Base-by-base conservation (phyloP, 1,140 invertebrate genomes). In the Laodelphax striatellus region DNA sequence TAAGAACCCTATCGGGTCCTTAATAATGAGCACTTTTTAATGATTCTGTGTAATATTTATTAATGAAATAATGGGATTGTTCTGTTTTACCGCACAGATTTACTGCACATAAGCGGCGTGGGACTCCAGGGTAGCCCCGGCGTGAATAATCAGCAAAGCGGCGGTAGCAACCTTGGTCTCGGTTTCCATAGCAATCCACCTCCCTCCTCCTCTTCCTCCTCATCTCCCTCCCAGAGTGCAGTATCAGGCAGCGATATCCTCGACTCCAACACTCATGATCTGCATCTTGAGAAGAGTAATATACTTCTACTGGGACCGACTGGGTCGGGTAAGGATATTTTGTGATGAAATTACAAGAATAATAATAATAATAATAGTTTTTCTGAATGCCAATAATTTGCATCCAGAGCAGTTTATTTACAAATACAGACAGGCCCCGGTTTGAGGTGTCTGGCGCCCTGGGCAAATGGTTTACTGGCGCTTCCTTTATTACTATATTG, bases 261-360 rank as follows among this genome's bases (percentile, higher is more conserved):
- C n/a, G 92, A 96, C 65, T 79, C 85, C 41, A 83, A 84, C 44
- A 83, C 83, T 38, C 86, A 93, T 73, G 89, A 94, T 64, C 74
- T 98, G 22, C 84, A 90, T 67, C 75, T 99, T 59, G 97, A 99
- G 70, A 99, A 99, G 76, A 96, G 92, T 70, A 99, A 99, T 70
- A 97, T 99, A 61, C 78, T 99, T 13, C 80, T 99, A 65, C 75
- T 99, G 2, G 97, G 97, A 16, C 96, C 97, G 22, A 99, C 96
- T 16, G 97, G 97, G 55, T 97, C 93, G 67, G 95, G 94, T 81
- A 66, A 73, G 72, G 69, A 10, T 28, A 6, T 28, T 28, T 28
- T 28, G n/a, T n/a, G n/a, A n/a, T n/a, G n/a, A n/a, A n/a, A n/a
- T n/a, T n/a, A n/a, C n/a, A n/a, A n/a, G n/a, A n/a, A n/a, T n/a